Conservation (phyloP, 2,797 vertebrate genomes). For the Allobates femoralis region DNA sequence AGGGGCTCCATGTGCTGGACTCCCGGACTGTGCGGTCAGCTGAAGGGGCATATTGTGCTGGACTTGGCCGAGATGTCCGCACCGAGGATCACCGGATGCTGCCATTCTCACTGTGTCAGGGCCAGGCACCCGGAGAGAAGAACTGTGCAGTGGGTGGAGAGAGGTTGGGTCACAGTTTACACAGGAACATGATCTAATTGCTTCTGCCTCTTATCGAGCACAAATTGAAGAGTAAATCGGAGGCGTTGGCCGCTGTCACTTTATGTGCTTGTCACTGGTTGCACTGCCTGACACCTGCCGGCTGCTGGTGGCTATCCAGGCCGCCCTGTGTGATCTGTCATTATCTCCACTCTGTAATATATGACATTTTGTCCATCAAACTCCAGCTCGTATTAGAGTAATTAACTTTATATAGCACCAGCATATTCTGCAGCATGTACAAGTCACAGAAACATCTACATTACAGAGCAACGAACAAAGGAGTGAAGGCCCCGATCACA, state of each 20-base stretch:
- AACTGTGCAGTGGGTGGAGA: neutral
- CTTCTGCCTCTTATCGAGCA: neutral
- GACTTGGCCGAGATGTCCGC: neutral
- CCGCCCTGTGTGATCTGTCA: neutral
- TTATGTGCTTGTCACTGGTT: conserved; percentile 15
- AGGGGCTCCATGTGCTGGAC: no score
- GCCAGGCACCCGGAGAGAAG: neutral
- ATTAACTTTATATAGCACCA: no score
- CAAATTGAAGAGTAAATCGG: conserved; percentile 14
- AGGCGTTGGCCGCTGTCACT: neutral
- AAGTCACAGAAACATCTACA: no score
- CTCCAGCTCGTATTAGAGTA: no score
- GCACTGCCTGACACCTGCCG: neutral
- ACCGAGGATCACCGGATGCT: no score
- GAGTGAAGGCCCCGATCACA: no score
- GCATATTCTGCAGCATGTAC: no score
- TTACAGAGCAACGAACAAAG: no score
- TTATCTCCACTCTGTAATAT: neutral
- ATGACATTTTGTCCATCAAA: neutral
- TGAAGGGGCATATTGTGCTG: no score
- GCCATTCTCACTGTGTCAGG: conserved; percentile 18
- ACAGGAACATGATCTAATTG: neutral
- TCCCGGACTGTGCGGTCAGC: no score
- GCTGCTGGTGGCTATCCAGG: neutral
- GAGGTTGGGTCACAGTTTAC: conserved; percentile 10